Percentiles rank a stretch among this genome's conserved stretches.
phyloP scores from a whole-genome alignment of 2,888 invertebrate species.

The Prenolepis imparis region DNA sequence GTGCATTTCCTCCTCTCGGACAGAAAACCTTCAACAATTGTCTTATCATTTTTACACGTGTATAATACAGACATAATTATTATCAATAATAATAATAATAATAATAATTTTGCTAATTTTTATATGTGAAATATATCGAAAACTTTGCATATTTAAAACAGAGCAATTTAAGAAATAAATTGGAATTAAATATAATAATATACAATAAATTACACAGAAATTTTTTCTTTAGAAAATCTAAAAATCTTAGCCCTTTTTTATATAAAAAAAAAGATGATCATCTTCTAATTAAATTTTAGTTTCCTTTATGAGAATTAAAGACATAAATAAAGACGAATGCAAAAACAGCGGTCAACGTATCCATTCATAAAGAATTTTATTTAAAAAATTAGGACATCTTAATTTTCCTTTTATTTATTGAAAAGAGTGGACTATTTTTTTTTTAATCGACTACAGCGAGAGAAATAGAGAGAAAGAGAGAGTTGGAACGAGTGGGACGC shows the following conservation, averaged over 20 bases:
- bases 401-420: not conserved
- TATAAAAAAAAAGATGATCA: constrained; percentile 7
- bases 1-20: constrained; percentile 64
- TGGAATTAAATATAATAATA: not conserved
- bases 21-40: constrained; percentile 16
- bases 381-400: not conserved
- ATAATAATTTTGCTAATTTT: not conserved
- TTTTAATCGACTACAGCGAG: not conserved
- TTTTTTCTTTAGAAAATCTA: not conserved
- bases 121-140: not conserved
- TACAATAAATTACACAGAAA: not conserved
- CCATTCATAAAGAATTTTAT: not conserved
- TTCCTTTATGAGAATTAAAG: not conserved
- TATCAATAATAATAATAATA: not conserved
- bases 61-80: not conserved
- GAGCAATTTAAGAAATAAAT: too few relatives aligned
- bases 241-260: not conserved
- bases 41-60: constrained; percentile 2
- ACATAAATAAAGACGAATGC: not conserved
- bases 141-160: not conserved
- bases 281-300: not conserved
- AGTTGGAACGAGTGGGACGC: not conserved
- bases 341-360: not conserved
- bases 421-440: not conserved
- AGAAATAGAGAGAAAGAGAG: not conserved